These are phyloP conservation scores for Cylas formicarius DNA, from an alignment of 1,140 invertebrate species.

Conservation along the genomic window DNA sequence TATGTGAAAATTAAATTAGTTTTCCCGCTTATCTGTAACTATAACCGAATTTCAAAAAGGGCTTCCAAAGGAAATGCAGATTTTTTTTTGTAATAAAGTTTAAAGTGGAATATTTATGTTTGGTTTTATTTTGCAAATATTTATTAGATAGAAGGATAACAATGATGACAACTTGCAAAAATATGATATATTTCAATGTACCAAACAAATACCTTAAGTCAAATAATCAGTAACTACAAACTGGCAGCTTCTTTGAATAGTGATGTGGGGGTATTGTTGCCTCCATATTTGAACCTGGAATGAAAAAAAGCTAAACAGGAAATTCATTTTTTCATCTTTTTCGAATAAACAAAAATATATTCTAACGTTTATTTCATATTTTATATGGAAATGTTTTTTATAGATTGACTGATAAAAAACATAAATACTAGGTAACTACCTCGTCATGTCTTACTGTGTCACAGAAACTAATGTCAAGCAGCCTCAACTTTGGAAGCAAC, in stretches of 20 bases:
- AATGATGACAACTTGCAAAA: too few species aligned
- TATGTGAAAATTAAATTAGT: not conserved
- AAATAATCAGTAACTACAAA: conserved; percentile 20
- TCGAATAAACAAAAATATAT: not conserved
- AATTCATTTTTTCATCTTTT: too few species aligned
- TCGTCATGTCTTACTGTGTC: conserved; percentile 64
- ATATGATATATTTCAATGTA: too few species aligned
- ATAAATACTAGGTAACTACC: conserved; percentile 39
- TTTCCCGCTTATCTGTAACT: not conserved
- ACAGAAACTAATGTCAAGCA: conserved; percentile 84
- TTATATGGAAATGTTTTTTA: conserved; percentile 5
- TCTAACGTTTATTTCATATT: not conserved
- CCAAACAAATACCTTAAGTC: too few species aligned
- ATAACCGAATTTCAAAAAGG: conserved; percentile 8
- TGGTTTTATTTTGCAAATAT: too few species aligned
- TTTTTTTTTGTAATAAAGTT: conserved; percentile 20
- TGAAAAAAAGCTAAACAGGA: conserved; percentile 2
- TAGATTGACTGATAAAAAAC: conserved; percentile 9
- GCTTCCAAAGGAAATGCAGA: conserved; percentile 1
- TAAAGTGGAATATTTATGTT: too few species aligned
- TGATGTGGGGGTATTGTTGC: conserved; percentile 53
- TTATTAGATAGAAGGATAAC: too few species aligned
- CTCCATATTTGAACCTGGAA: conserved; percentile 53
- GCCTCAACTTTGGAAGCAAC: conserved; percentile 51
- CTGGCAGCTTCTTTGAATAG: conserved; percentile 48